Percentiles rank a stretch among this genome's conserved stretches.
These are phyloP conservation scores for Styela clava DNA, from an alignment of 23 tunicate genomes.

Conservation along the genomic window DNA sequence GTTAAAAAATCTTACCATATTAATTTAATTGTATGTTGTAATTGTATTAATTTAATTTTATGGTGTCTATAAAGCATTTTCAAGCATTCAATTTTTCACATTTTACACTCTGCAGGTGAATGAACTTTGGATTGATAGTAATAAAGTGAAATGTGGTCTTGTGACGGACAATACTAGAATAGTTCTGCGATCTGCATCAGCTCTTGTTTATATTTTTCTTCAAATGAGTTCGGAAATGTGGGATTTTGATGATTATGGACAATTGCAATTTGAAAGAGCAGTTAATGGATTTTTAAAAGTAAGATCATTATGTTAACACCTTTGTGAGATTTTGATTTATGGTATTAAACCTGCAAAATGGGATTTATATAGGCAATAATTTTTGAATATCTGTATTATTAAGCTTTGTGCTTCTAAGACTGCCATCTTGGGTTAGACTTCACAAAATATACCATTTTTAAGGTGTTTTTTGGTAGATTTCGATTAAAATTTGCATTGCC, in stretches of 20 bases:
- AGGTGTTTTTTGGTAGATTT: too few relatives aligned
- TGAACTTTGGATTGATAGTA: conserved; percentile 74
- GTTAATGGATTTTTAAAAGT: conserved; percentile 82
- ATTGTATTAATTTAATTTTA: too few relatives aligned
- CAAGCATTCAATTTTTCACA: too few relatives aligned
- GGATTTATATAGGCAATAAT: not conserved
- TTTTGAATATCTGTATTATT: too few relatives aligned
- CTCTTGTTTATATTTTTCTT: conserved; percentile 77
- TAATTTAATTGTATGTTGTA: too few relatives aligned
- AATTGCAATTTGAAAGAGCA: conserved; percentile 85
- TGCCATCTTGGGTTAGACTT: too few relatives aligned
- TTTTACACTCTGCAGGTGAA: conserved; percentile 75
- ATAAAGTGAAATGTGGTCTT: conserved; percentile 54
- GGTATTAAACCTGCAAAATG: not conserved
- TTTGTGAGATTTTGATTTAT: not conserved
- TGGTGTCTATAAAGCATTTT: too few relatives aligned
- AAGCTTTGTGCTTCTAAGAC: too few relatives aligned
- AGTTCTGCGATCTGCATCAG: conserved; percentile 83
- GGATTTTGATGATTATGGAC: conserved; percentile 92
- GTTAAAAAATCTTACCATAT: too few relatives aligned
- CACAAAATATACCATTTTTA: too few relatives aligned
- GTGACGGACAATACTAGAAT: conserved; percentile 64
- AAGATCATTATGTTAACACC: not conserved
- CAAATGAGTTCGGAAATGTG: conserved; percentile 97
- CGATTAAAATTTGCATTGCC: too few relatives aligned